Conservation (phyloP, 2,888 invertebrate genomes). For the Ornithoptera priamus region DNA sequence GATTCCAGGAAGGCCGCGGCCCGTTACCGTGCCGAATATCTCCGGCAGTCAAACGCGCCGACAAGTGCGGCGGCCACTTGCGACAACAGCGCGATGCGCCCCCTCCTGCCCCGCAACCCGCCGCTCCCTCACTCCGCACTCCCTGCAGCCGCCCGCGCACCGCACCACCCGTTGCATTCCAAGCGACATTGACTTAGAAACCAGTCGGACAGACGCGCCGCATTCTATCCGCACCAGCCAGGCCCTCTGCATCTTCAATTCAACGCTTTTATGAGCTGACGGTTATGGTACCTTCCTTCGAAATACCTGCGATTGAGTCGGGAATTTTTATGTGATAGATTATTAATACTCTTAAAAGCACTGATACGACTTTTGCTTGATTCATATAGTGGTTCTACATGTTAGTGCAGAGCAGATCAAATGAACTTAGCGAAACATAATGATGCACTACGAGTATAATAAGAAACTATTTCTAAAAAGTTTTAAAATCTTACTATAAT, state of each 20-base stretch:
- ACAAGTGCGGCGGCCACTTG: conserved; percentile 78
- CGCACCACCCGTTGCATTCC: conserved; percentile 63
- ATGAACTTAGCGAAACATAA: too few relatives aligned
- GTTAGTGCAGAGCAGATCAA: too few relatives aligned
- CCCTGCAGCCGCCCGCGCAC: conserved; percentile 41
- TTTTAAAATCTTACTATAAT: too few relatives aligned
- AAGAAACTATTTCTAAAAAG: too few relatives aligned
- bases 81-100: conserved; percentile 67
- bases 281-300: conserved; percentile 27
- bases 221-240: conserved; percentile 60
- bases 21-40: conserved; percentile 80
- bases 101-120: conserved; percentile 43
- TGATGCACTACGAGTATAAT: too few relatives aligned
- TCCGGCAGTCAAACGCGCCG: conserved; percentile 78
- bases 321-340: neutral
- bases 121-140: conserved; percentile 41
- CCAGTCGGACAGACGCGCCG: conserved; percentile 67
- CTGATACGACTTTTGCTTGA: too few relatives aligned
- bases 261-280: conserved; percentile 36
- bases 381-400: too few relatives aligned
- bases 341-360: too few relatives aligned
- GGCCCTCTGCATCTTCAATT: conserved; percentile 45
- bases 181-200: conserved; percentile 76
- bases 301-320: conserved; percentile 9
- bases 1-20: conserved; percentile 79